phyloP scores from a whole-genome alignment of 2,113 vertebrate genomes.

The Melierax canorus region DNA sequence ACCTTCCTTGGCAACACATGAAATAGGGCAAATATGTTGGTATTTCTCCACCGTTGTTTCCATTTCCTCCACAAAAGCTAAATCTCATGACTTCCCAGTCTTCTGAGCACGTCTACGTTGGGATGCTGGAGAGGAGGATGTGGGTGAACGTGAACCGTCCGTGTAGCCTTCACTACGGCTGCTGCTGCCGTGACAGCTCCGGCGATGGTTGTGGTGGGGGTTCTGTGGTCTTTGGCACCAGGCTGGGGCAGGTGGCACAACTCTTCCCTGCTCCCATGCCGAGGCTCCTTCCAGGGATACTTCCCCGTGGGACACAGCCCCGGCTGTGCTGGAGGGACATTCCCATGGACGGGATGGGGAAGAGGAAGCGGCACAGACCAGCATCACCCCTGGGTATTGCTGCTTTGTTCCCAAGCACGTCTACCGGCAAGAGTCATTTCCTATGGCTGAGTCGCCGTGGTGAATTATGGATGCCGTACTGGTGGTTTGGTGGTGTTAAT shows the following conservation, averaged over 20 bases:
- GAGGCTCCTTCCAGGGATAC: neutral
- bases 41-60: neutral
- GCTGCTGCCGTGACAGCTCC: neutral
- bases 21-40: neutral
- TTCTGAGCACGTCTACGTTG: accelerated
- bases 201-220: accelerated
- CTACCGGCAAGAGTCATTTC: neutral
- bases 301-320: neutral
- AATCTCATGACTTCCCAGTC: neutral
- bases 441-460: neutral
- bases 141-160: neutral
- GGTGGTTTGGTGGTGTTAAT: neutral
- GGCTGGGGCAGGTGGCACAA: neutral
- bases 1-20: no score
- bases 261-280: neutral
- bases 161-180: neutral
- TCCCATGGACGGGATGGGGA: neutral
- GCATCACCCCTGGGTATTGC: neutral
- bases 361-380: neutral
- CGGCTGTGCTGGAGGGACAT: neutral
- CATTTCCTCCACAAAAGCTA: neutral
- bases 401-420: neutral
- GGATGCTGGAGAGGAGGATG: neutral
- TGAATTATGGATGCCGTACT: neutral
- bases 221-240: neutral